Conservation (phyloP, 2,888 invertebrate species). For the Leptopilina drosophilae region DNA sequence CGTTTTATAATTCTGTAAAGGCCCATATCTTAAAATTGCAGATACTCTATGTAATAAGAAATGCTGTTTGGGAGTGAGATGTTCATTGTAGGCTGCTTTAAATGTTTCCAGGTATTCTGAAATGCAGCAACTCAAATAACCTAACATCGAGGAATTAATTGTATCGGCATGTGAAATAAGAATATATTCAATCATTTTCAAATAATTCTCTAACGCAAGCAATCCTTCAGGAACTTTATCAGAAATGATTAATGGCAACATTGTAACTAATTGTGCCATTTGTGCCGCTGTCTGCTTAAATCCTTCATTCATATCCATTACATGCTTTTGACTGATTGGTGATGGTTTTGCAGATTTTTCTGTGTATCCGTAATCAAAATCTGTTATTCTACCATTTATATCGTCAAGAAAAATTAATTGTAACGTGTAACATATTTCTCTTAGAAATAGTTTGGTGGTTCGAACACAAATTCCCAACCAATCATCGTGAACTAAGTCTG, state of each 20-base stretch:
- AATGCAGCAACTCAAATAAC: background rate
- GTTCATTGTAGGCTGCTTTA: background rate
- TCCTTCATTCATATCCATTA: background rate
- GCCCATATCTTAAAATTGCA: background rate
- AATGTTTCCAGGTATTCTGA: background rate
- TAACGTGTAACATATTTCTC: background rate
- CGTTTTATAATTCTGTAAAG: background rate
- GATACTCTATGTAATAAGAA: background rate
- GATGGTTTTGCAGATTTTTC: background rate
- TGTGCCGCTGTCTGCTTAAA: background rate
- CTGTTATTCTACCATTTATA: conserved; percentile 20
- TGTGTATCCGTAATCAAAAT: background rate
- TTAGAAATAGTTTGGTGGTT: background rate
- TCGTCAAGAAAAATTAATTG: background rate
- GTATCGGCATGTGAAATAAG: background rate
- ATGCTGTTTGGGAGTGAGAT: background rate
- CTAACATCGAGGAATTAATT: background rate
- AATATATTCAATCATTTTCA: background rate
- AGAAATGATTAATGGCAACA: background rate
- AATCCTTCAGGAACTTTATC: background rate
- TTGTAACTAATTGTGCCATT: background rate
- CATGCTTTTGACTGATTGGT: background rate
- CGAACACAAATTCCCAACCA: background rate
- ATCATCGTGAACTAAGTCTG: background rate
- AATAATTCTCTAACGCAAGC: background rate